Percentiles rank a stretch among this genome's conserved stretches.
These are phyloP conservation scores for Graptemys geographica DNA, from an alignment of 2,797 vertebrate genomes.

Conservation along the genomic window DNA sequence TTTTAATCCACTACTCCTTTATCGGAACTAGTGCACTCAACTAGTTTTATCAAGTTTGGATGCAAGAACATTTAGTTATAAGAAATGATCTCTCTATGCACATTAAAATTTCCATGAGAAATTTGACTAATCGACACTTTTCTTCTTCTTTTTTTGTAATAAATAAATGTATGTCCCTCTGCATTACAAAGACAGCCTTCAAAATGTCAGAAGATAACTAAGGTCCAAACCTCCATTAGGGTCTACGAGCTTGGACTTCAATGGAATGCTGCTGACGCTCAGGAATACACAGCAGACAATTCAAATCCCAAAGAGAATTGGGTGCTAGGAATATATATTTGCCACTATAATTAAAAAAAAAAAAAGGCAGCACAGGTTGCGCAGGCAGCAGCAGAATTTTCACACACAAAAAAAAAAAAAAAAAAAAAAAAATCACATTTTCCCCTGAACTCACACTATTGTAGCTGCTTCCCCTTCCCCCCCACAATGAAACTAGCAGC, in stretches of 20 bases:
- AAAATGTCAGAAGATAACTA: not conserved
- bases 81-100: not conserved
- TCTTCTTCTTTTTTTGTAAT: not conserved
- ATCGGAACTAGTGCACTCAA: not conserved
- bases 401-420: not conserved
- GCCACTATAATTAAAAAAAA: fast-evolving
- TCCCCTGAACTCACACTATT: not conserved
- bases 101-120: not conserved
- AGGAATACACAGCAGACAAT: not conserved
- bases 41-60: not conserved
- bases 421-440: not conserved
- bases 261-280: not conserved
- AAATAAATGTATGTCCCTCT: not conserved
- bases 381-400: not conserved
- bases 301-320: not conserved
- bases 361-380: fast-evolving
- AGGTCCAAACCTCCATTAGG: not conserved
- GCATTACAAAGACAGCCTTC: not conserved
- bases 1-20: not conserved
- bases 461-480: not conserved
- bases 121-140: not conserved
- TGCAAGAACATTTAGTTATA: not conserved
- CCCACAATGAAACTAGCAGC: not conserved
- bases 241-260: not conserved
- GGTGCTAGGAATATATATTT: not conserved